Base-by-base conservation (phyloP, 2,888 invertebrate genomes). In the Chymomyza caudatula region DNA sequence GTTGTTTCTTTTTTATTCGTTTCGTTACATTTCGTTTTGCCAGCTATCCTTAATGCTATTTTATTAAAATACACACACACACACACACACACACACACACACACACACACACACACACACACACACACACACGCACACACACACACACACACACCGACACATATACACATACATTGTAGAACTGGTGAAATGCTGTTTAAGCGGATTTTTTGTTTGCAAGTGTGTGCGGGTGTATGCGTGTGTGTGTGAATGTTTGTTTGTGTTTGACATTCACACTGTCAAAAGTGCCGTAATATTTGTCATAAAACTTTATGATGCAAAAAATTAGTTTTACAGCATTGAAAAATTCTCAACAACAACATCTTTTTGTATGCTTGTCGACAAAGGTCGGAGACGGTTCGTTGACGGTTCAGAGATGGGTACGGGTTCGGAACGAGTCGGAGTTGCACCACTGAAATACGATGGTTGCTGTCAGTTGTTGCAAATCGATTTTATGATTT, bases 261-360 rank as follows among this genome's bases (percentile, higher is more conserved):
- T 65, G 65, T 73, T 79, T 77, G 80, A 80, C 70, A 71, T 71
- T 69, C 74, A 79, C 78, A 77, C 76, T 76, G 76, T 70, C 71
- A 73, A 77, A 82, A 76, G 77, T 80, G 64, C 73, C 71, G 66
- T 78, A 80, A 80, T 80, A 80, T 80, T 80, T 80, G 80, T 73
- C 83, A 74, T 83, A 83, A 83, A 80, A 83, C 63, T 80, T 80
- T 80, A 80, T 80, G 83, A 70, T 71, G 83, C 80, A 80, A 78
- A 83, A 80, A 80, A 80, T 80, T 80, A 80, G 83, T 80, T 80
- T 76, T 83, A 83, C 83, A 78, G 73, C 83, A 73, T 71, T 77
- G 76, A 63, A 73, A 74, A 74, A 62, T 52, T 22, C 29, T 47
- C 47, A 22, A 22, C 23, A 17, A 8, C 51, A 51, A 51, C 51